A percentile compares a stretch with the other conserved stretches of the same genome.
These are phyloP conservation scores for Vandiemenella viatica DNA, from an alignment of 2,888 invertebrate genomes.

Conservation along the genomic window DNA sequence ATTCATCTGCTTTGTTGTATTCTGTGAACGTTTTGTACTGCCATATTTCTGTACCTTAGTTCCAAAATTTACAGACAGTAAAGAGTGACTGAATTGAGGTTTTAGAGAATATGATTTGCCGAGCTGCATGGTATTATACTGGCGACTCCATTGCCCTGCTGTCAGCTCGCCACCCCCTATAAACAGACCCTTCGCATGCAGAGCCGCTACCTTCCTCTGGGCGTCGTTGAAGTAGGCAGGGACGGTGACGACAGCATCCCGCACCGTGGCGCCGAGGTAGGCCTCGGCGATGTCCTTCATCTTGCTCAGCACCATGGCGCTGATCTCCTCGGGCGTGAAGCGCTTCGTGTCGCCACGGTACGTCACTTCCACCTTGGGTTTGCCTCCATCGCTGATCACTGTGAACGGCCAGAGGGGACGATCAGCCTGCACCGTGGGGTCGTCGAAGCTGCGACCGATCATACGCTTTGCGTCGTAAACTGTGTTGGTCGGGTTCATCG, in stretches of 20 bases:
- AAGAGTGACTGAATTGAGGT: too few relatives aligned
- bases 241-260: conserved; percentile 40
- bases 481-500: background rate
- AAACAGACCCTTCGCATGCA: too few relatives aligned
- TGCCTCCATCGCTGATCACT: conserved; percentile 47
- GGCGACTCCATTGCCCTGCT: too few relatives aligned
- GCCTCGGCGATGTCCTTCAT: conserved; percentile 40
- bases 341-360: conserved; percentile 30
- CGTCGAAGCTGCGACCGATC: background rate
- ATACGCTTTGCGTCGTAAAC: background rate
- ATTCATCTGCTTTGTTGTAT: too few relatives aligned
- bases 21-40: too few relatives aligned
- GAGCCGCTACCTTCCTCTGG: conserved; percentile 50
- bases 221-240: conserved; percentile 50
- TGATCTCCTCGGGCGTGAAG: conserved; percentile 36
- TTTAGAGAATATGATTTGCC: too few relatives aligned
- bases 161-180: too few relatives aligned
- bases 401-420: background rate
- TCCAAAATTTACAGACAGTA: too few relatives aligned
- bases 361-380: conserved; percentile 41
- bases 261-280: conserved; percentile 28
- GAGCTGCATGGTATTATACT: too few relatives aligned
- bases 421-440: background rate
- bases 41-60: too few relatives aligned
- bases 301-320: conserved; percentile 42